Evolutionary conservation across 1,140 invertebrate genomes (phyloP), one percentile per base, ranked within the genome.

Genomic region (Orchestia grillus): DNA sequence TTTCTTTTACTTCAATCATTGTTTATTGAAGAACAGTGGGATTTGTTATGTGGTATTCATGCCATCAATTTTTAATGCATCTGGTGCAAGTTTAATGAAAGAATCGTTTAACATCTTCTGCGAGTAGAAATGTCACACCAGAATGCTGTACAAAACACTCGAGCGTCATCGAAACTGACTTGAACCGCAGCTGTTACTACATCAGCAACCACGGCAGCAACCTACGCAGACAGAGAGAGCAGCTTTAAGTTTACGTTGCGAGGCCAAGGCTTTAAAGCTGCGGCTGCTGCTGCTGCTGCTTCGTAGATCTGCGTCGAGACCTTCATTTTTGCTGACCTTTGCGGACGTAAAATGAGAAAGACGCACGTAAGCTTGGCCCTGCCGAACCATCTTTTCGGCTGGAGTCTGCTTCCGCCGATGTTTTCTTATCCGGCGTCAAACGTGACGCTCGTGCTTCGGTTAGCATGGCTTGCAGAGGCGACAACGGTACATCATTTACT

Each of bases 251-350:
- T 43, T 90, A 42, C 88, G 88, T 90, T 90, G 88, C 41, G 41
- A 90, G 88, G 88, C 41, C 88, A 41, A 90, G 88, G 88, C 88
- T 90, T 90, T 90, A 90, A 90, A 90, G 88, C 41, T 44, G 88
- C 88, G n/a, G 88, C 88, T 77, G 62, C 62, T 77, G 88, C 41
- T 44, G 88, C 88, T 42, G 62, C 47, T 19, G 87, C 87, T 87
- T 8, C 88, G 88, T 90, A 90, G n/a, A 77, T 41, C 92, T 44
- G 19, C 92, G 43, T 47, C 92, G 92, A 44, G 92, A 44, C 43
- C 43, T 44, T 45, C 92, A 77, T 91, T 94, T 94, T 94, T 45
- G 92, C 92, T 45, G 92, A 94, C 92, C 92, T 94, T 47, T 94
- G 44, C 92, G 44, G 92, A 40, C 41, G 41, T 94, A 45, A 94